Conservation (phyloP, 2,888 invertebrate species). For the Cataglyphis cursor region DNA sequence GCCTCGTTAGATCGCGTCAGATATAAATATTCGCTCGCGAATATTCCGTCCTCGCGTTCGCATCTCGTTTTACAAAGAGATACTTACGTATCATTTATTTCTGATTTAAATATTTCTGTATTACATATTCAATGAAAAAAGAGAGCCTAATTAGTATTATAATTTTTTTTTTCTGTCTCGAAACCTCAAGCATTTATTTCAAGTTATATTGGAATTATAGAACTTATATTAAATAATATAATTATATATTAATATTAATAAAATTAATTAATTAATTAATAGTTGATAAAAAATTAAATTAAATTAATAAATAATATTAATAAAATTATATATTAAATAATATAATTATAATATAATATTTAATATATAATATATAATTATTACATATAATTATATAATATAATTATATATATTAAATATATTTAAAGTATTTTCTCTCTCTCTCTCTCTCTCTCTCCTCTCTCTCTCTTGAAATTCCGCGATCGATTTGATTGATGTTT, state of each 20-base stretch:
- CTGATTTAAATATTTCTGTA: neutral
- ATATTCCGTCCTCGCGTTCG: neutral
- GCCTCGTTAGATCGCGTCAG: constrained; percentile 5
- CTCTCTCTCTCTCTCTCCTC: no score
- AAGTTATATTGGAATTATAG: neutral
- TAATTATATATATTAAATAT: neutral
- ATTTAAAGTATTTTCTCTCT: neutral
- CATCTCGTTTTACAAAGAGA: neutral
- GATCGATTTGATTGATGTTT: neutral
- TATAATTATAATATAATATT: no score
- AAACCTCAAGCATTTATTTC: neutral
- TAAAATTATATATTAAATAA: no score
- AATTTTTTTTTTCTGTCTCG: neutral
- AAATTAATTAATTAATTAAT: no score
- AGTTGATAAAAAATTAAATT: no score
- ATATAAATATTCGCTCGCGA: constrained; percentile 34
- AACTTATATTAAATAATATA: neutral
- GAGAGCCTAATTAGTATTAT: neutral
- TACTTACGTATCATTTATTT: neutral
- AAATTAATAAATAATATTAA: no score
- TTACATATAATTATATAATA: no score
- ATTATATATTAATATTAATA: no score
- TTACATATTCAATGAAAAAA: neutral
- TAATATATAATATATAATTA: no score
- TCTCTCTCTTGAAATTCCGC: no score